A percentile compares a stretch with the other conserved stretches of the same genome.
These are phyloP conservation scores for Halictus rubicundus DNA, from an alignment of 1,140 invertebrate genomes.

Conservation along the genomic window DNA sequence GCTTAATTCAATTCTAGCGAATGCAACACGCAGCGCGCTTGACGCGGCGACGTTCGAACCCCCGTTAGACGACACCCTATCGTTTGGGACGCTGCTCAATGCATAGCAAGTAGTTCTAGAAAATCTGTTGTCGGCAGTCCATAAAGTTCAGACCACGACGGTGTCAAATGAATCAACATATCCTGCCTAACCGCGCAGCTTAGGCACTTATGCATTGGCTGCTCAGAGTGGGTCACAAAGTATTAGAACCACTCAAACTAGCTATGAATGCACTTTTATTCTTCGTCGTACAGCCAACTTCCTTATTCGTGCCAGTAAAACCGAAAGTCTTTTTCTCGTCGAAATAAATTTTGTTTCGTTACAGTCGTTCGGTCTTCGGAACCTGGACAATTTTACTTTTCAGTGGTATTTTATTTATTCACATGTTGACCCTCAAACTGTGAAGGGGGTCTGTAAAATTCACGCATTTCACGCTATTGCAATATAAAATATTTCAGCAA, in stretches of 20 bases:
- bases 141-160: constrained; percentile 27
- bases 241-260: too few relatives aligned
- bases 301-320: not conserved
- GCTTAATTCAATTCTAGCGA: constrained; percentile 15
- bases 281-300: not conserved
- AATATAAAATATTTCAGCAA: too few relatives aligned
- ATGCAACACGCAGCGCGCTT: constrained; percentile 3
- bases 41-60: constrained; percentile 14
- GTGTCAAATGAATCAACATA: constrained; percentile 62
- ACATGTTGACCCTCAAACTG: too few relatives aligned
- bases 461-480: too few relatives aligned
- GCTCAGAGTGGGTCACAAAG: not conserved
- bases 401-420: too few relatives aligned
- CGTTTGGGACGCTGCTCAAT: constrained; percentile 54
- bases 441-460: too few relatives aligned
- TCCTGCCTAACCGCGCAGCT: constrained; percentile 31
- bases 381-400: too few relatives aligned
- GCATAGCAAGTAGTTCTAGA: constrained; percentile 65
- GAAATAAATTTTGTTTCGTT: too few relatives aligned
- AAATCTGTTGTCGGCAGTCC: constrained; percentile 61
- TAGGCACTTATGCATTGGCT: not conserved
- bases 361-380: too few relatives aligned
- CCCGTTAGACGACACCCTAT: constrained; percentile 56
- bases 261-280: not conserved
- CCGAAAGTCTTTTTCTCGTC: too few relatives aligned